phyloP scores from a whole-genome alignment of 2,888 invertebrate genomes.

The Amiota mariae region DNA sequence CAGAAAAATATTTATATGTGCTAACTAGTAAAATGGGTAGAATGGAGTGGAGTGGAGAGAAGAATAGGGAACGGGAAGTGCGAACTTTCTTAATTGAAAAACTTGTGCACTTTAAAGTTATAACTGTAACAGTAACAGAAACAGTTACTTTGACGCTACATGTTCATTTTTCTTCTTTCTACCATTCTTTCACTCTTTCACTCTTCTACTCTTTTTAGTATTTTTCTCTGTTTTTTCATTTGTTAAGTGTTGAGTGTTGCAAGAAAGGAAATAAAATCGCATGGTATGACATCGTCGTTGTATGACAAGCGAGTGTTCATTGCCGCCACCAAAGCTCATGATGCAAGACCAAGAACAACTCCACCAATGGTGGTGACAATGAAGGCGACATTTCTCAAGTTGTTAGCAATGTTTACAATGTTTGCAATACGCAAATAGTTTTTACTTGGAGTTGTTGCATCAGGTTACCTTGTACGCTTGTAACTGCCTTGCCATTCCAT shows the following conservation, averaged over 20 bases:
- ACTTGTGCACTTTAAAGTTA: conserved; percentile 56
- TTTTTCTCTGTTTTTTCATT: conserved; percentile 11
- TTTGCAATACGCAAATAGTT: conserved; percentile 63
- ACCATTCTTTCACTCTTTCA: conserved; percentile 20
- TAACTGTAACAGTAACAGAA: conserved; percentile 33
- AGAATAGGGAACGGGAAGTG: conserved; percentile 52
- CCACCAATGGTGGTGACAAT: conserved; percentile 47
- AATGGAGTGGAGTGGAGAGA: too few relatives aligned
- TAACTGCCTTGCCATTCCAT: neutral
- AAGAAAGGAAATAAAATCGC: too few relatives aligned
- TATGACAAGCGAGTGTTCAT: conserved; percentile 45
- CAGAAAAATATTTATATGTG: too few relatives aligned
- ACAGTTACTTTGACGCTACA: too few relatives aligned
- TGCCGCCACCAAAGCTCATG: neutral
- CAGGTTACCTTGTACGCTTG: neutral
- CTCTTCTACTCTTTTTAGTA: conserved; percentile 7
- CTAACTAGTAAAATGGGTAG: too few relatives aligned
- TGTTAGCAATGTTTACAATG: conserved; percentile 68
- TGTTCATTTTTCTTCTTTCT: too few relatives aligned
- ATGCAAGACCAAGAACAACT: neutral
- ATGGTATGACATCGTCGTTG: neutral
- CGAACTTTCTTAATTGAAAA: conserved; percentile 64
- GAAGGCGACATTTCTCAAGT: conserved; percentile 64
- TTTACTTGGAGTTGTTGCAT: conserved; percentile 1
- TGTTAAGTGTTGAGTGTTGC: too few relatives aligned